Evolutionary conservation across 2,797 vertebrate genomes (phyloP), one percentile per base, ranked within the genome.

Genomic region (Eutrigla gurnardus): DNA sequence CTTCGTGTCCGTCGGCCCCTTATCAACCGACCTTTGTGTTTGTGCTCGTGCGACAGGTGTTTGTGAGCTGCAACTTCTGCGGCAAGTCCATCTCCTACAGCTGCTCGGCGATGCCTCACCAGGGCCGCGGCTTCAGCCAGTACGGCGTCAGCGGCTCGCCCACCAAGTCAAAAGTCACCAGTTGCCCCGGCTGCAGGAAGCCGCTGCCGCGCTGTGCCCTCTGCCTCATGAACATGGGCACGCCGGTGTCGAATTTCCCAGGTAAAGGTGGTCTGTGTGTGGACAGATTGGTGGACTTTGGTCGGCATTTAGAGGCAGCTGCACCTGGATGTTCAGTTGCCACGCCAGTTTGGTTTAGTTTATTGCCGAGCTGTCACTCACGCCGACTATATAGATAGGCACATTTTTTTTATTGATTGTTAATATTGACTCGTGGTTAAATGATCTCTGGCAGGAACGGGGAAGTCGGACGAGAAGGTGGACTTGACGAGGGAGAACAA

Each of bases 11-110:
- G 25, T 45, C 0, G 2, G 33, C 60, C 8, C 25, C 83, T 92
- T 89, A 90, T 86, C 84, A 82, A 10, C 70, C 17, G 61, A 82
- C 82, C 78, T 72, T 84, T 86, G 66, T 85, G 78, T 80, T 78
- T 80, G 70, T 43, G 85, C 75, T 47, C 8, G 6, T 37, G 14
- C 46, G 57, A 50, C 89, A 99, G 98, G 98, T 99, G 85, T 99
- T 99, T 86, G 98, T 99, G 90, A 99, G 98, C 93, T 99, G 98
- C 93, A 99, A 99, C 94, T 99, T 99, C 92, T 99, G 98, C 57
- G 98, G 98, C 58, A 99, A 99, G 92, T 99, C 98, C 50, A 99
- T 99, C 90, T 99, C 98, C 39, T 99, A 98, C 92, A 99, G 98
- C 93, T 99, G 97, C 82, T 97, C 98, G 5, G 93, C 96, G 39